Evolutionary conservation across 53 echinoderm and acorn worm genomes (phyloP), one percentile per base, ranked within the genome.

Genomic region (Echinarachnius parma): DNA sequence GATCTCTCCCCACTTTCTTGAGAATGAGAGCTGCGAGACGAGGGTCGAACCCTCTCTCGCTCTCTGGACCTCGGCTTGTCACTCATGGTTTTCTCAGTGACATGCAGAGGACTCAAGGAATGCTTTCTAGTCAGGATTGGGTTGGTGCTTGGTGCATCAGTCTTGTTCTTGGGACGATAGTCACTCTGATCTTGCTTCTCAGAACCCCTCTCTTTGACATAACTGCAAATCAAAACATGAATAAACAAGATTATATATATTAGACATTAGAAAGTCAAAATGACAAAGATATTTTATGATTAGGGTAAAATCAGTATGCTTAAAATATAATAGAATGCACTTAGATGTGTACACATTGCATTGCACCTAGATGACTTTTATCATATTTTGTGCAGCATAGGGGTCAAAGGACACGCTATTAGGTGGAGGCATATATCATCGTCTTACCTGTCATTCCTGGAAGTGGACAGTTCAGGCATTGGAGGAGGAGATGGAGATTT

Each of bases 401-500:
- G 42, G 42, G 13, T 9, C 42, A 9, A 9, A 39, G 42, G 42
- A 39, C 13, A 39, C 13, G 42, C 7, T n/a, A n/a, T n/a, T n/a
- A n/a, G n/a, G n/a, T n/a, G n/a, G n/a, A n/a, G n/a, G n/a, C n/a
- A n/a, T n/a, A n/a, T n/a, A n/a, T n/a, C n/a, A n/a, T n/a, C 26
- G 21, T 62, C 44, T 9, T 66, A 66, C 66, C 66, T 46, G 27
- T 27, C 28, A 66, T 24, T 69, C 53, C 26, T 53, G 26, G 70
- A 53, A 34, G 70, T n/a, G n/a, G n/a, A n/a, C n/a, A n/a, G 28
- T 10, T 21, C 4, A 46, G 70, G 4, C 0, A 35, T 33, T 69
- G 52, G 52, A 21, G 52, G 70, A 11, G 70, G 70, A 5, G 70
- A 53, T 14, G 70, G 53, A 15, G 70, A 69, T 37, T 69, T 69